These are phyloP conservation scores for Ichneumon xanthorius DNA, from an alignment of 2,888 invertebrate genomes.

Conservation along the genomic window DNA sequence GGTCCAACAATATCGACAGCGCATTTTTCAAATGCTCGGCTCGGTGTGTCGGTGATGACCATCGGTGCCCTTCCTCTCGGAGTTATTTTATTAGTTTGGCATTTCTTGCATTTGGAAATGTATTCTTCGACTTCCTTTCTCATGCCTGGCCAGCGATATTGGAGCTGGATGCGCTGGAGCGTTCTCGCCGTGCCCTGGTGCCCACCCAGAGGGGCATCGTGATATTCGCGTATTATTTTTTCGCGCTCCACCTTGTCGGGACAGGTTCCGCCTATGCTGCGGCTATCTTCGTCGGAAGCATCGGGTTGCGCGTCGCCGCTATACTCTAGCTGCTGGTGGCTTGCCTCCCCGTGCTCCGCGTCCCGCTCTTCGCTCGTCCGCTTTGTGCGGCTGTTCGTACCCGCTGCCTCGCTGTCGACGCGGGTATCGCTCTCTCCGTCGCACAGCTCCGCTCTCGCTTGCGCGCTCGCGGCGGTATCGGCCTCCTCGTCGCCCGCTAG, in stretches of 20 bases:
- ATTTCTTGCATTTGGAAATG: too few relatives aligned
- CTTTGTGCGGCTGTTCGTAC: background rate
- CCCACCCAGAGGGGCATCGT: conserved; percentile 46
- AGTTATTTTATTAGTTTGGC: too few relatives aligned
- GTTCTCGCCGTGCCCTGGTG: too few relatives aligned
- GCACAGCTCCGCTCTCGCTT: background rate
- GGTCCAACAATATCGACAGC: conserved; percentile 71
- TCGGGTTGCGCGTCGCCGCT: too few relatives aligned
- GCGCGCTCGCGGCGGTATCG: too few relatives aligned
- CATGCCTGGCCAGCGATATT: too few relatives aligned
- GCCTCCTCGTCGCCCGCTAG: too few relatives aligned
- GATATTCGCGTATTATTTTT: conserved; percentile 52
- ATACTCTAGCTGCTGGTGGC: background rate
- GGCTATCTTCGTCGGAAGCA: background rate
- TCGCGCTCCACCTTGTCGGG: background rate
- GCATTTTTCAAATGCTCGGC: conserved; percentile 64
- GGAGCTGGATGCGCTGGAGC: too few relatives aligned
- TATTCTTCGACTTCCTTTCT: too few relatives aligned
- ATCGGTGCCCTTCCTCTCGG: too few relatives aligned
- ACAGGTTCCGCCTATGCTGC: background rate
- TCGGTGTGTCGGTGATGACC: too few relatives aligned
- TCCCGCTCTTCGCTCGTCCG: background rate
- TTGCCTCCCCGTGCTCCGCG: background rate
- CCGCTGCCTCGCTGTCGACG: background rate
- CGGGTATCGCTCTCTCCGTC: background rate